Evolutionary conservation across 2,888 invertebrate genomes (phyloP).

Genomic region (Sarcophaga variegata): DNA sequence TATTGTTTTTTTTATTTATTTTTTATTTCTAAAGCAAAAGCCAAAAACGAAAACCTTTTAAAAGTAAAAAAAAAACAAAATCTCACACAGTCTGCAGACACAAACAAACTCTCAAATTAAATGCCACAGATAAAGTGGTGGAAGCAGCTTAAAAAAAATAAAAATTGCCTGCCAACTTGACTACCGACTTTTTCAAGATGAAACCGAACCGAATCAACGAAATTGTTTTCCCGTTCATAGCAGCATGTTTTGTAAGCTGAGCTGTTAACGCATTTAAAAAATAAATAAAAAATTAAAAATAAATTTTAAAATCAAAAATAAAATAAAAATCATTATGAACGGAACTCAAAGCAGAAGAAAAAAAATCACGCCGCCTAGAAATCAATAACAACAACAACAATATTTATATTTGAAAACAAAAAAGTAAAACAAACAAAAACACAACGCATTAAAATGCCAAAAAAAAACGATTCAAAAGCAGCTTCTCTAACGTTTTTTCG

Average conservation of each 20-base stretch:
- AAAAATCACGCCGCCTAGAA: neutral
- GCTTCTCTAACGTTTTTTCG: neutral
- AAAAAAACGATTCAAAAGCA: neutral
- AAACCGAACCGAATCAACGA: neutral
- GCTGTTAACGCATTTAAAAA: conserved; percentile 38
- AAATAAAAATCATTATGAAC: conserved; percentile 40
- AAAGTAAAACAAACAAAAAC: too few relatives aligned
- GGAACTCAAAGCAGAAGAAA: conserved; percentile 29
- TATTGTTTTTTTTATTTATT: neutral
- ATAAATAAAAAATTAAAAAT: conserved; percentile 2
- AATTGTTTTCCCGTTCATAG: neutral
- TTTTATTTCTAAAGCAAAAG: neutral
- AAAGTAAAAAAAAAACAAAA: conserved; percentile 5
- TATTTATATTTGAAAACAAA: neutral
- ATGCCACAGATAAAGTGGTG: conserved; percentile 26
- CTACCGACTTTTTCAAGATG: conserved; percentile 26
- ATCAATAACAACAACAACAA: too few relatives aligned
- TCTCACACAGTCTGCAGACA: conserved; percentile 1
- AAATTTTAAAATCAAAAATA: conserved; percentile 30
- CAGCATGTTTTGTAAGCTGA: neutral
- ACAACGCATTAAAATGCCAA: neutral
- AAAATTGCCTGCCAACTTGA: conserved; percentile 25
- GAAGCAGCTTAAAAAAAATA: conserved; percentile 9
- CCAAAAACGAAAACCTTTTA: conserved; percentile 14
- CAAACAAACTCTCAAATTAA: conserved; percentile 21